phyloP scores from a whole-genome alignment of 1,140 invertebrate genomes.

The Drosophila erecta region DNA sequence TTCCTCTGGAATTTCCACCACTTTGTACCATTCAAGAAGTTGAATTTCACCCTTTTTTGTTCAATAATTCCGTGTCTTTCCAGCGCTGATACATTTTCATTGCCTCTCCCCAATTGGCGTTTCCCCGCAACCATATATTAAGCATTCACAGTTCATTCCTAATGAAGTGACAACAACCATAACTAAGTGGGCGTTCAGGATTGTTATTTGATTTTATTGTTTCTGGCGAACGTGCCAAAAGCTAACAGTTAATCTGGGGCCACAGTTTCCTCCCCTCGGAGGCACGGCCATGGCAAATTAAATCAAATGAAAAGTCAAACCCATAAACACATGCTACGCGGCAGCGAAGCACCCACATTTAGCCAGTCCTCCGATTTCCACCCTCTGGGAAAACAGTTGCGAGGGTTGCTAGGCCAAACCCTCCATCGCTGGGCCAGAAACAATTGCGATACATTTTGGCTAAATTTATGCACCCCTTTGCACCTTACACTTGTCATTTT shows the following conservation, averaged over 20 bases:
- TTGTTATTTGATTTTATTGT: conserved; percentile 82
- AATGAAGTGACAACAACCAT: conserved; percentile 49
- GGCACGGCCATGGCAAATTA: conserved; percentile 58
- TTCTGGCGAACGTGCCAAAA: conserved; percentile 76
- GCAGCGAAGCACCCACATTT: conserved; percentile 22
- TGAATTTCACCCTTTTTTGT: conserved; percentile 5
- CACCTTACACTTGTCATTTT: conserved; percentile 71
- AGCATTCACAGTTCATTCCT: conserved; percentile 44
- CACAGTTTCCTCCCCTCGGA: conserved; percentile 21
- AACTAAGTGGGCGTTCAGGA: conserved; percentile 73
- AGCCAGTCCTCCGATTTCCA: conserved; percentile 32
- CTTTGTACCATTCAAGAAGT: too few relatives aligned
- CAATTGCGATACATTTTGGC: conserved; percentile 76
- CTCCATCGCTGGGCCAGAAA: conserved; percentile 43
- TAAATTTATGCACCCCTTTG: conserved; percentile 78
- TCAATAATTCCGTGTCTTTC: conserved; percentile 6
- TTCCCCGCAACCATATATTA: conserved; percentile 13
- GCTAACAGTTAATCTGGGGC: conserved; percentile 69
- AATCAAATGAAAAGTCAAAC: conserved; percentile 82
- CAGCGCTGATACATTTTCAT: not conserved
- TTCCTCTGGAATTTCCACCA: too few relatives aligned
- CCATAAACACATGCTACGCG: conserved; percentile 70
- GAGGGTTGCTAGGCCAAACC: conserved; percentile 44
- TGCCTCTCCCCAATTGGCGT: conserved; percentile 11
- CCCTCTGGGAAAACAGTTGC: conserved; percentile 21